Base-by-base conservation (phyloP, 37 sponge, comb jelly and placozoan genomes). In the Agelas oroides region DNA sequence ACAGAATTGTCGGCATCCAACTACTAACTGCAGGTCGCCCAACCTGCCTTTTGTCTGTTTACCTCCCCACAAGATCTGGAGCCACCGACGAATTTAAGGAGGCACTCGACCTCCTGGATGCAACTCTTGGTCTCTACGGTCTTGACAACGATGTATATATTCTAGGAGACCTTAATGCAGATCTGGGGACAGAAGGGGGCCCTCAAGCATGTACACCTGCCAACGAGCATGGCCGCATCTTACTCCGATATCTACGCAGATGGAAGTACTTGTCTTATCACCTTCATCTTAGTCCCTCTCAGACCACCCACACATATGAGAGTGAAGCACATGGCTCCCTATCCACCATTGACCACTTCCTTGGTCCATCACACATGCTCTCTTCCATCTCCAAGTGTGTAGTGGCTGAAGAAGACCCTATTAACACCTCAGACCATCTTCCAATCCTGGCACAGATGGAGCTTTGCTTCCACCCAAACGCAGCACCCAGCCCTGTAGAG, bases 121-220 rank as follows among this genome's bases (percentile, higher is more conserved):
- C 41, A 25, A 41, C 53, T 16, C 20, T 71, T 1, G 40, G 2
- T 12, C 13, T 24, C 1, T 41, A 38, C 13, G 36, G n/a, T 8
- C 53, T 24, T 40, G 52, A 39, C 15, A n/a, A 30, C 3, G 52
- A 71, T 3, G 12, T 71, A 12, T 16, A 40, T 41, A 35, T 71
- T 40, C 21, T 71, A 1, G 72, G 72, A 18, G 72, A 71, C 24
- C 39, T 71, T n/a, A 71, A 71, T 71, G 72, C 72, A 16, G 72
- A 71, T 24, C 72, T 40, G 35, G 72, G 72, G 40, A 18, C 17
- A 16, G 36, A 40, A 38, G 72, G 72, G 5, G 72, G 72, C n/a
- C 72, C 72, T n/a, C 21, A 71, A 16, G 33, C 25, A 2, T 25
- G 25, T 3, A 71, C 52, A 18, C 14, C 40, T 14, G 20, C 37